These are phyloP conservation scores for Eilema griseolum DNA, from an alignment of 2,888 invertebrate genomes.

Conservation along the genomic window DNA sequence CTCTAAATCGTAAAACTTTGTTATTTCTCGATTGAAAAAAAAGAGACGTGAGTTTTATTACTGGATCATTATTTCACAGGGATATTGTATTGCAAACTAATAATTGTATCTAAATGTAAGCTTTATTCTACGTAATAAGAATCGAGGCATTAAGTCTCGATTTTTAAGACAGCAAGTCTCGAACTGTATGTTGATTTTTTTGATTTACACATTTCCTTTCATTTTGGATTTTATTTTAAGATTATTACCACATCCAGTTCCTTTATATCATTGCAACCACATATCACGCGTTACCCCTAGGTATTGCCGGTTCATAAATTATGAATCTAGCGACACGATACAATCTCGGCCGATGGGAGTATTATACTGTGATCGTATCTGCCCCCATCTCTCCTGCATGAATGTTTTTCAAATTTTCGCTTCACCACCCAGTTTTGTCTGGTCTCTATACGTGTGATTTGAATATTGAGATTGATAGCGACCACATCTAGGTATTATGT, in stretches of 20 bases:
- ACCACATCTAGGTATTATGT: constrained; percentile 2
- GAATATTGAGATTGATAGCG: constrained; percentile 17
- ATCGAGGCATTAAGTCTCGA: no score
- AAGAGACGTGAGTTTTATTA: no score
- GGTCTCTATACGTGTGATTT: constrained; percentile 20
- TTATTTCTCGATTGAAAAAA: no score
- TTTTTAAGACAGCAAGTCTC: no score
- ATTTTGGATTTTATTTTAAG: no score
- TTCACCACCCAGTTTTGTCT: constrained; percentile 29
- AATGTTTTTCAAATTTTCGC: constrained; percentile 64
- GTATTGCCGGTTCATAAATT: constrained; percentile 78
- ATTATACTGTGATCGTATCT: constrained; percentile 74
- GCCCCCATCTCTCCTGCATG: constrained; percentile 25
- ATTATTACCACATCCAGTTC: constrained; percentile 32
- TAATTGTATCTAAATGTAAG: no score
- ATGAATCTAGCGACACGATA: constrained; percentile 79
- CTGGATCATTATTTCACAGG: no score
- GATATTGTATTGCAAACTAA: no score
- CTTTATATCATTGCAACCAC: constrained; percentile 37
- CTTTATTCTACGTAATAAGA: no score
- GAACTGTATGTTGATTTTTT: no score
- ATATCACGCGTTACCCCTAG: constrained; percentile 62
- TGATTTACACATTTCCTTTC: no score
- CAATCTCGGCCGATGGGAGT: constrained; percentile 79
- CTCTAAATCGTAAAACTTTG: no score